Evolutionary conservation across 1,140 invertebrate genomes (phyloP), one percentile per base, ranked within the genome.

Genomic region (Aleiodes sp.): DNA sequence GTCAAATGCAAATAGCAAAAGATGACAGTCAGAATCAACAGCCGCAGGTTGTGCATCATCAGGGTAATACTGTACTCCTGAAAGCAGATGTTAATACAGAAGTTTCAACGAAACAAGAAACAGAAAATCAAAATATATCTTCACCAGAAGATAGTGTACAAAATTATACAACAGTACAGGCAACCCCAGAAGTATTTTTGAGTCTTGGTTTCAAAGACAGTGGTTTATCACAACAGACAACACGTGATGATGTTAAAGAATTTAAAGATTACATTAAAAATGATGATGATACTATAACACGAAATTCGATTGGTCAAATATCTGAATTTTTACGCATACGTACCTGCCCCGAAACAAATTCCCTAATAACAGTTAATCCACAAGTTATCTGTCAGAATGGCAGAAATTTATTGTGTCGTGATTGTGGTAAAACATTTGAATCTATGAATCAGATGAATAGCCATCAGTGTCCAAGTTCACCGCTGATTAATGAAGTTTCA

Each of bases 271-370:
- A 74, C 62, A 67, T 78, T 0, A 85, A 86, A 46, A 76, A 52
- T 8, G 24, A 75, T 0, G 84, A 85, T 0, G 84, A 86, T 19
- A 72, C 68, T 1, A 79, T 86, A 14, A 71, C 80, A 7, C 78
- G 84, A 33, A 82, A 76, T 28, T 80, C 85, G 0, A 84, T 86
- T 2, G 82, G 80, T 14, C 84, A 82, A 16, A 86, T 86, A 37
- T 84, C 84, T 2, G 85, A 86, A 66, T 86, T 86, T 59, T 59
- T 86, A 0, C 76, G 83, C 66, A 80, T 86, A 2, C 78, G 83
- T 28, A 74, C 85, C 26, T 80, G 77, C 4, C 74, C 80, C 0
- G 84, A 86, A 43, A 73, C 76, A n/a, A 35, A 80, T 0, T 78
- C 84, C 9, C 59, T 86, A 0, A 82, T 86, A 14, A 81, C 84